A percentile compares a stretch with the other conserved stretches of the same genome.
phyloP scores from a whole-genome alignment of 1,140 invertebrate genomes.

The Calycopis cecrops region DNA sequence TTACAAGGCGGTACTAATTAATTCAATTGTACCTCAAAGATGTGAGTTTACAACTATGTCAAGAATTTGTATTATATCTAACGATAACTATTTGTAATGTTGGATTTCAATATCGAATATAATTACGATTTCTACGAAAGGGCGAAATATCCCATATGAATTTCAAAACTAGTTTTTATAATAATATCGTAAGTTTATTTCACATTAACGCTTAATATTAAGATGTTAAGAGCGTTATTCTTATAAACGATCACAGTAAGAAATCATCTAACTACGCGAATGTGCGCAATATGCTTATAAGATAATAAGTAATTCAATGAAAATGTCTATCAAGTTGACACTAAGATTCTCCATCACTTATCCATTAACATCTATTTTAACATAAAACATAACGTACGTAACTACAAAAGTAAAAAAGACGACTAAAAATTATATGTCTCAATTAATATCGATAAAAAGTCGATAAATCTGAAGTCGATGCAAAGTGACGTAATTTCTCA shows the following conservation, averaged over 20 bases:
- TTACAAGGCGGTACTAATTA: no score
- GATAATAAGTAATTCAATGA: constrained; percentile 36
- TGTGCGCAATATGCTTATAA: constrained; percentile 62
- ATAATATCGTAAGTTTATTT: no score
- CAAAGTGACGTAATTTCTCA: background rate
- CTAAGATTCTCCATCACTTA: constrained; percentile 10
- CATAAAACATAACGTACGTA: background rate
- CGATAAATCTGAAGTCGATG: background rate
- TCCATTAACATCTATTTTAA: background rate
- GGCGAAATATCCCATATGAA: background rate
- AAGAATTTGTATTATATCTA: no score
- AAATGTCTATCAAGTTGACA: constrained; percentile 15
- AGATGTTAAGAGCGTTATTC: constrained; percentile 47
- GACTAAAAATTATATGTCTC: no score
- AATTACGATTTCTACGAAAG: no score
- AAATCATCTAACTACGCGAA: constrained; percentile 67
- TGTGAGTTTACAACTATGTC: no score
- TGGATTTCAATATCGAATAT: no score
- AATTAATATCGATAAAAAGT: constrained; percentile 3
- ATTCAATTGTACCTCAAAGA: no score
- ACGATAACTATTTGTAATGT: no score
- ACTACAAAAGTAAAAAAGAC: constrained; percentile 7
- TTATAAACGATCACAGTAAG: constrained; percentile 66
- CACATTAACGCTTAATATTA: constrained; percentile 14
- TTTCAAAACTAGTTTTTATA: background rate